phyloP scores from a whole-genome alignment of 2,113 vertebrate species.

The Cyanoliseus patagonus region DNA sequence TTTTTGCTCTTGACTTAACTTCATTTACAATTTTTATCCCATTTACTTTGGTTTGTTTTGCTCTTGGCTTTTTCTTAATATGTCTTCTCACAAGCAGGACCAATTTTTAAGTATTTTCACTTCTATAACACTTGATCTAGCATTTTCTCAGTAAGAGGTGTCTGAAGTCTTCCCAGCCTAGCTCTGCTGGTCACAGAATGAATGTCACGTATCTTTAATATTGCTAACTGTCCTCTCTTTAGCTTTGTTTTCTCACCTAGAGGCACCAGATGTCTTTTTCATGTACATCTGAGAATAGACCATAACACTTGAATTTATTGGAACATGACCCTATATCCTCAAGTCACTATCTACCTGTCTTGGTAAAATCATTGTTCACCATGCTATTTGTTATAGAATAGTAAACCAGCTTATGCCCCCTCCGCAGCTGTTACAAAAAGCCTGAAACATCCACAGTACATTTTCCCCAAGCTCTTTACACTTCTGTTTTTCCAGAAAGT shows the following conservation, averaged over 20 bases:
- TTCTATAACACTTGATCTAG: background rate
- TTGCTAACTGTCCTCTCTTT: background rate
- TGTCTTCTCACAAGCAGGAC: background rate
- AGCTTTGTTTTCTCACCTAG: background rate
- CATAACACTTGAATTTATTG: background rate
- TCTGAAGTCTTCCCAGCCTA: background rate
- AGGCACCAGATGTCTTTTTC: background rate
- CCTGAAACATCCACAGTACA: background rate
- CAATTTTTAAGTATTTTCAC: background rate
- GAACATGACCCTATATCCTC: background rate
- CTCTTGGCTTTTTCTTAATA: background rate
- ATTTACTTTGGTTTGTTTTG: background rate
- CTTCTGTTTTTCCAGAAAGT: background rate
- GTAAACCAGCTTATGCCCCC: background rate
- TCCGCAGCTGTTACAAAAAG: background rate
- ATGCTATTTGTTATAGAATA: background rate
- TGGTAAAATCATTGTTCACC: background rate
- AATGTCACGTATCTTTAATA: background rate
- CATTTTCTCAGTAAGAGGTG: background rate
- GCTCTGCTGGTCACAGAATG: background rate
- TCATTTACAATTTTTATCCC: background rate
- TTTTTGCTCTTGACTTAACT: background rate
- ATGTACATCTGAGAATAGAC: background rate
- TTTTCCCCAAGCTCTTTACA: background rate
- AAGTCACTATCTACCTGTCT: background rate